Conservation (phyloP, 1,140 invertebrate genomes). For the Drosophila parabipectinata region DNA sequence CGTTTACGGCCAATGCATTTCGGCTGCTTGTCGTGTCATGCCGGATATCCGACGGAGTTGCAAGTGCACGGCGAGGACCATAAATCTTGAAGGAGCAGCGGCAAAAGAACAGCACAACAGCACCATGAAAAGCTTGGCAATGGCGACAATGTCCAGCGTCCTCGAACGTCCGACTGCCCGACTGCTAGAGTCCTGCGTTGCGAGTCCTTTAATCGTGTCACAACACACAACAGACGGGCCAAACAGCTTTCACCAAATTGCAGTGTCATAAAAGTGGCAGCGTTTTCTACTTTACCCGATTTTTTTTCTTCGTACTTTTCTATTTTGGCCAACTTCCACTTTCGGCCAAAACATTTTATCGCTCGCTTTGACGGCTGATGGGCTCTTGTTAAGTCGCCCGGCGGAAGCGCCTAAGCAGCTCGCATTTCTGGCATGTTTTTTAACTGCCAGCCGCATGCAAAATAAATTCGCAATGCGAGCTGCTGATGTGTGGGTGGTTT, state of each 20-base stretch:
- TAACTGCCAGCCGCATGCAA: slow-evolving; percentile 71
- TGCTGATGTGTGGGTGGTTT: slow-evolving; percentile 22
- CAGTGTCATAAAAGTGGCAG: slow-evolving; percentile 74
- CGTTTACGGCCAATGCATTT: slow-evolving; percentile 51
- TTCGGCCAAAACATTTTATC: slow-evolving; percentile 53
- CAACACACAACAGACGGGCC: slow-evolving; percentile 28
- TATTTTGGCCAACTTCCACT: slow-evolving; percentile 23
- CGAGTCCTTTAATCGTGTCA: slow-evolving; percentile 43
- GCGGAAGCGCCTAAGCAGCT: slow-evolving; percentile 60
- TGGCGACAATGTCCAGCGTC: slow-evolving; percentile 18
- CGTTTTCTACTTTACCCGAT: slow-evolving; percentile 5
- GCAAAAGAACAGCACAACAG: slow-evolving; percentile 28
- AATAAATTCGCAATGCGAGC: slow-evolving; percentile 55
- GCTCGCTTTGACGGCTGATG: slow-evolving; percentile 46
- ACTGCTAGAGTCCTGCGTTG: slow-evolving; percentile 7
- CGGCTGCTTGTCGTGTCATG: slow-evolving; percentile 64
- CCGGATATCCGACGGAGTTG: slow-evolving; percentile 72
- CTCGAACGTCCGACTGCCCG: not conserved
- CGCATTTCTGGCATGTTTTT: slow-evolving; percentile 59
- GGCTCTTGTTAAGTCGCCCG: slow-evolving; percentile 50
- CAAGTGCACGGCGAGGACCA: slow-evolving; percentile 61
- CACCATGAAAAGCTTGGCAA: slow-evolving; percentile 11
- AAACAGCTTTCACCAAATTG: slow-evolving; percentile 55
- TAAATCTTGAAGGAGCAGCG: slow-evolving; percentile 61
- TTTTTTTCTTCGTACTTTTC: not conserved